Conservation (phyloP, 2,888 invertebrate genomes). For the Lepetodrilus schrolli region DNA sequence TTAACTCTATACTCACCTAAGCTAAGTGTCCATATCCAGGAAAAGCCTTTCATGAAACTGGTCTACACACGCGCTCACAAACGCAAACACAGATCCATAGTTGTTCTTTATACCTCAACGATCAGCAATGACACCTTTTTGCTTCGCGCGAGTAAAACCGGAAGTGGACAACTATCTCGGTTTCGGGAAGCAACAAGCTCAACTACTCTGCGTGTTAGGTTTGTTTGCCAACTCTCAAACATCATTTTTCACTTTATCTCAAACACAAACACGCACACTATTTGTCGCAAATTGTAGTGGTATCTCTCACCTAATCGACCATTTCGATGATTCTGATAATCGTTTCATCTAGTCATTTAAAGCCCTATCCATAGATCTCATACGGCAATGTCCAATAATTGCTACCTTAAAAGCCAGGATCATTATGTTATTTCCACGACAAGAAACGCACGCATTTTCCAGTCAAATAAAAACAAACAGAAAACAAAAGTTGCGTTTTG, state of each 20-base stretch:
- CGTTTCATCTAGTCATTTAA: constrained; percentile 21
- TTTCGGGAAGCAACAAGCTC: background rate
- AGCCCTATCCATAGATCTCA: background rate
- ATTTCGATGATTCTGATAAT: background rate
- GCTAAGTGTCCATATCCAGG: too few relatives aligned
- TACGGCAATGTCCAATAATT: background rate
- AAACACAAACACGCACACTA: constrained; percentile 9
- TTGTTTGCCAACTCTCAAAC: constrained; percentile 10
- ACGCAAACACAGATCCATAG: background rate
- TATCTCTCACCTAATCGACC: background rate
- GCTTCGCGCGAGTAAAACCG: background rate
- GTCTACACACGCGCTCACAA: background rate
- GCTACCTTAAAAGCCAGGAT: constrained; percentile 6
- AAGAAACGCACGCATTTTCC: constrained; percentile 27
- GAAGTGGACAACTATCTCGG: background rate
- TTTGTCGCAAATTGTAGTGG: background rate
- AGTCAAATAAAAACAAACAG: constrained; percentile 29
- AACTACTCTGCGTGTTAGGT: background rate
- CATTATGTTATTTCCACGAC: constrained; percentile 29
- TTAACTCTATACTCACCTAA: too few relatives aligned
- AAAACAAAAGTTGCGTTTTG: constrained; percentile 26
- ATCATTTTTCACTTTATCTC: constrained; percentile 6
- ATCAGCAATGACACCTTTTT: too few relatives aligned
- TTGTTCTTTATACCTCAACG: too few relatives aligned
- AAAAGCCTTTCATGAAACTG: too few relatives aligned